These are phyloP conservation scores for Clarias macrocephalus DNA, from an alignment of 2,113 vertebrate species.

Conservation along the genomic window DNA sequence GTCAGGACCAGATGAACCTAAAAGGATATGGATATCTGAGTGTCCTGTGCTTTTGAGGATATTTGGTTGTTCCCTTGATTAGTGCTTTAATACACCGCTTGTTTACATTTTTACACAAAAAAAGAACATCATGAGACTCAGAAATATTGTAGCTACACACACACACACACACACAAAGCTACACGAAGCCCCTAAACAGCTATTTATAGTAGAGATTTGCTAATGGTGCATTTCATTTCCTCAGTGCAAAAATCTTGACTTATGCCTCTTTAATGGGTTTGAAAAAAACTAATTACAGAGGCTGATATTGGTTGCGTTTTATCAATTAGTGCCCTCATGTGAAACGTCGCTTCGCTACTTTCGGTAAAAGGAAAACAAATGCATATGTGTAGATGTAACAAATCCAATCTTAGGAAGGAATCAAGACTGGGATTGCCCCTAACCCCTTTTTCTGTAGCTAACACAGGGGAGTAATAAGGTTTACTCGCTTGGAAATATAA, in stretches of 20 bases:
- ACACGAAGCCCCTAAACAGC: constrained; percentile 41
- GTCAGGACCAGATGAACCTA: background rate
- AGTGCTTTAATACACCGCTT: background rate
- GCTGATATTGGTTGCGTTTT: constrained; percentile 44
- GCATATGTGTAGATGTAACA: constrained; percentile 39
- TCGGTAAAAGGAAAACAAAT: constrained; percentile 39
- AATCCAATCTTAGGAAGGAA: constrained; percentile 50
- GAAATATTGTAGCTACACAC: background rate
- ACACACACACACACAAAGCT: background rate
- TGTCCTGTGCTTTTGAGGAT: background rate
- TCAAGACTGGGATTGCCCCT: constrained; percentile 43
- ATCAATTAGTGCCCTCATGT: constrained; percentile 54
- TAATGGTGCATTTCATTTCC: constrained; percentile 55
- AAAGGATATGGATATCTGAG: background rate
- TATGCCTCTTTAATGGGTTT: constrained; percentile 57
- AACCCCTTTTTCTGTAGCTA: constrained; percentile 27
- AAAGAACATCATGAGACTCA: background rate
- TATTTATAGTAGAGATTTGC: constrained; percentile 56
- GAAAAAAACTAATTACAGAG: constrained; percentile 61
- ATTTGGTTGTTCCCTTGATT: background rate
- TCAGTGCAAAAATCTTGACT: constrained; percentile 51
- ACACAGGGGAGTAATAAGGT: constrained; percentile 35
- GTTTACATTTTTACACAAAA: background rate
- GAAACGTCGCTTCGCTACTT: constrained; percentile 50
- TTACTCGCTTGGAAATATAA: constrained; percentile 47